Base-by-base conservation (phyloP, 92 coral and sea anemone species). In the Porites rus region DNA sequence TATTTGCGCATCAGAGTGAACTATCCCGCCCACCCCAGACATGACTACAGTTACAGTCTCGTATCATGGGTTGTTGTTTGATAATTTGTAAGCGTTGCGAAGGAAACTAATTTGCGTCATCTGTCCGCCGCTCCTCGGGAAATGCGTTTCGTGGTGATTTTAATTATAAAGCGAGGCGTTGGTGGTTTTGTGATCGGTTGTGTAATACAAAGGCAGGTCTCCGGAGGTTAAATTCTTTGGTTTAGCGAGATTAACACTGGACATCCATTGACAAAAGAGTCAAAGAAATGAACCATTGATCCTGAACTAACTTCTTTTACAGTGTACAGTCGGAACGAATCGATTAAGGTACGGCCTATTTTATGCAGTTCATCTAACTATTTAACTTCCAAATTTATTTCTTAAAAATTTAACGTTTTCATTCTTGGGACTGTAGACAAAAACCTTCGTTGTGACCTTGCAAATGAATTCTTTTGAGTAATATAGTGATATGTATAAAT, bases 101-200 rank as follows among this genome's bases (percentile, higher is more conserved):
- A 19, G 86, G 86, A 69, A 74, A 10, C 66, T 28, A n/a, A 69
- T 58, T 69, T 58, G 68, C 86, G 76, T 81, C 78, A 69, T 31
- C 65, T 22, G 68, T 43, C 38, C n/a, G 18, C 43, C 25, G 43
- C 58, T 81, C 77, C 77, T 68, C 86, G 59, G 86, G 86, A 81
- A 81, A 81, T 81, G 19, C 86, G 86, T 70, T 71, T 70, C 66
- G 78, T 12, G 10, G 59, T 31, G 77, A 77, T 28, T 81, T 81
- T 56, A 31, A 6, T 69, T 70, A 11, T 53, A 58, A 70, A 70
- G 2, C 20, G 51, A 81, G 77, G 77, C 65, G 85, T 54, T 80
- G 51, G 75, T n/a, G 53, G 76, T 80, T 79, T 16, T 74, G 65
- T 22, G 65, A 12, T 81, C 53, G 31, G 19, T 81, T 31, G 67